A percentile compares a stretch with the other conserved stretches of the same genome.
These are phyloP conservation scores for Bilobella aurantiaca DNA, from an alignment of 1,140 invertebrate genomes.

Conservation along the genomic window DNA sequence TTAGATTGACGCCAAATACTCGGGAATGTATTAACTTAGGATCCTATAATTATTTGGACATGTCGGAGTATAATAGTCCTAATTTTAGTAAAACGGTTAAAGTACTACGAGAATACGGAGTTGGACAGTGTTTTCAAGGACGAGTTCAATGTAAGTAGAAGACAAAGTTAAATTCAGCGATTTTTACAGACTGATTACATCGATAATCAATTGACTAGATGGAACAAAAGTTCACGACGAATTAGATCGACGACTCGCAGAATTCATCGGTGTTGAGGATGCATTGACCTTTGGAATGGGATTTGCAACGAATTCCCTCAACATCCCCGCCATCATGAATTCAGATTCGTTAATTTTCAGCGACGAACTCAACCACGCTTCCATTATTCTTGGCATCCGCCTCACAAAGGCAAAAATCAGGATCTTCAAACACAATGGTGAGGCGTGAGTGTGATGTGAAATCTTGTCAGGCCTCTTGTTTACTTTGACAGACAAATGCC, in stretches of 20 bases:
- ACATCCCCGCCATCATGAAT: conserved; percentile 71
- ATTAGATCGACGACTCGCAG: conserved; percentile 69
- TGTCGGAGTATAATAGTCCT: conserved; percentile 62
- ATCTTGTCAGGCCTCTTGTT: background rate
- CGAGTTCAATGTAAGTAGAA: conserved; percentile 47
- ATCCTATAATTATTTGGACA: conserved; percentile 87
- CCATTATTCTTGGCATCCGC: conserved; percentile 81
- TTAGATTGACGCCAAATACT: conserved; percentile 63
- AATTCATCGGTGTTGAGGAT: conserved; percentile 82
- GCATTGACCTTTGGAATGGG: conserved; percentile 96
- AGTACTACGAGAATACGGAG: conserved; percentile 53
- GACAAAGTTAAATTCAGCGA: too few species aligned
- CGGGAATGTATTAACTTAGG: conserved; percentile 74
- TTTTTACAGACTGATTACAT: background rate
- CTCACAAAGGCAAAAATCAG: conserved; percentile 72
- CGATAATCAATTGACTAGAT: conserved; percentile 39
- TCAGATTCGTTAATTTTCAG: conserved; percentile 79
- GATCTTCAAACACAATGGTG: conserved; percentile 79
- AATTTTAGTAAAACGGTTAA: conserved; percentile 59
- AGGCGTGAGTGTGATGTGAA: too few species aligned
- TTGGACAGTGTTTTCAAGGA: conserved; percentile 52
- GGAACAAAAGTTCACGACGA: conserved; percentile 63
- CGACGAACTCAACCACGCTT: conserved; percentile 94
- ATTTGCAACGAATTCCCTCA: conserved; percentile 92
- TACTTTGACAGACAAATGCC: too few species aligned